Conservation (phyloP, 2,113 vertebrate genomes). For the Amazona guildingii region DNA sequence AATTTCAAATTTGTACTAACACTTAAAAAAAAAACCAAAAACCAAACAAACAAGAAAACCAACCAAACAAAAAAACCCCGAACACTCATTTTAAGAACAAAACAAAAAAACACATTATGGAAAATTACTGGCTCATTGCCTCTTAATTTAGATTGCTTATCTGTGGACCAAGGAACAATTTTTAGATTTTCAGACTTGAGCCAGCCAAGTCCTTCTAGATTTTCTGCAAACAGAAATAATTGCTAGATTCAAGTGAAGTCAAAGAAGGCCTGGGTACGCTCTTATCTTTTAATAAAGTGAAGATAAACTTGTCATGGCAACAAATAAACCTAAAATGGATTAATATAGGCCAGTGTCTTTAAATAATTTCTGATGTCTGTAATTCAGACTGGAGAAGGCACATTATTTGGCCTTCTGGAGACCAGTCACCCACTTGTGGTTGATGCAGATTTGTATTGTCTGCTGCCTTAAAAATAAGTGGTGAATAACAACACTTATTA, state of each 20-base stretch:
- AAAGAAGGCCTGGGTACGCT: background rate
- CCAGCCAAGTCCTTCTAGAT: background rate
- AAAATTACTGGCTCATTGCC: background rate
- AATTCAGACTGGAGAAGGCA: background rate
- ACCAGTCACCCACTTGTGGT: background rate
- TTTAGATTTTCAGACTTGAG: background rate
- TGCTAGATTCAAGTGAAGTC: background rate
- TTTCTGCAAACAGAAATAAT: constrained; percentile 15
- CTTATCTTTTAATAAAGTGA: background rate
- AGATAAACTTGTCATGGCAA: background rate
- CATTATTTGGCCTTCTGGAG: background rate
- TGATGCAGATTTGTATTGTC: background rate
- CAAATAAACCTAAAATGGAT: background rate
- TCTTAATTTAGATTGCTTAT: background rate
- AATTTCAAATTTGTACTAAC: background rate
- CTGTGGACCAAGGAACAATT: background rate
- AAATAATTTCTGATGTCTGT: background rate
- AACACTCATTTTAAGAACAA: background rate
- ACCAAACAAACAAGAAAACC: too few relatives aligned
- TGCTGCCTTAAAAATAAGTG: background rate
- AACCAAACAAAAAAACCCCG: too few relatives aligned
- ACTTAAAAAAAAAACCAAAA: background rate
- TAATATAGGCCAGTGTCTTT: background rate
- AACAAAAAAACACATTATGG: background rate
- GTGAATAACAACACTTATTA: background rate